Evolutionary conservation across 2,797 vertebrate genomes (phyloP).

Genomic region (Glyptemys insculpta): DNA sequence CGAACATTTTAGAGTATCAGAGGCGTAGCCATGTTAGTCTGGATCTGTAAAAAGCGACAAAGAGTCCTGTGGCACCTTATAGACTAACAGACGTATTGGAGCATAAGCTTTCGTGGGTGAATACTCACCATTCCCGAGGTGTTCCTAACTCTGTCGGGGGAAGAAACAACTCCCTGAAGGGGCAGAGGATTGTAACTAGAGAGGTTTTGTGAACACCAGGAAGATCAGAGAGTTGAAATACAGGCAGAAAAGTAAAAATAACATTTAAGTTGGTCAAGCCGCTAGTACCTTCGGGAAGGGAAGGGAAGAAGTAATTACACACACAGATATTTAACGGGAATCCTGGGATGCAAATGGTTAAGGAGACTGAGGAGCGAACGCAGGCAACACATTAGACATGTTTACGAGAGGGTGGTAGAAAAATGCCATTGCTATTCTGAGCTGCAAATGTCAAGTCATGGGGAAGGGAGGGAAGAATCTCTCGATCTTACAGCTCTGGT

Average conservation of each 20-base stretch:
- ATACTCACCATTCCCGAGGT: too few species aligned
- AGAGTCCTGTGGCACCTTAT: too few species aligned
- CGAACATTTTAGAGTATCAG: too few species aligned
- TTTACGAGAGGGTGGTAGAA: slow-evolving; percentile 30
- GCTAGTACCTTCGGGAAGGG: neutral
- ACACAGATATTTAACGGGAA: neutral
- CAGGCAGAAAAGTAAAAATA: neutral
- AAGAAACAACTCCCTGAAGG: rapidly evolving
- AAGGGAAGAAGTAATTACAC: neutral
- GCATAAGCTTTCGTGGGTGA: too few species aligned
- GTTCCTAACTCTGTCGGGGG: neutral
- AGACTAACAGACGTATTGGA: too few species aligned
- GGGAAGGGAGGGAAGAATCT: neutral
- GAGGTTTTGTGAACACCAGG: neutral
- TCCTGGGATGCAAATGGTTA: neutral
- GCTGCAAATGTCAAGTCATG: neutral
- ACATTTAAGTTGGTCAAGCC: slow-evolving; percentile 8
- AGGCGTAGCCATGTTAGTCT: too few species aligned
- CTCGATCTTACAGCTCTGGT: neutral
- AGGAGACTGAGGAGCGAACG: neutral
- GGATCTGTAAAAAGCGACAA: too few species aligned
- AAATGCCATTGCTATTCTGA: neutral
- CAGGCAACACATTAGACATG: slow-evolving; percentile 14
- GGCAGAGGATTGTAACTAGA: neutral
- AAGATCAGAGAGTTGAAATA: neutral